These are phyloP conservation scores for Enchytraeus crypticus DNA, from an alignment of 2,888 invertebrate genomes.

Conservation along the genomic window DNA sequence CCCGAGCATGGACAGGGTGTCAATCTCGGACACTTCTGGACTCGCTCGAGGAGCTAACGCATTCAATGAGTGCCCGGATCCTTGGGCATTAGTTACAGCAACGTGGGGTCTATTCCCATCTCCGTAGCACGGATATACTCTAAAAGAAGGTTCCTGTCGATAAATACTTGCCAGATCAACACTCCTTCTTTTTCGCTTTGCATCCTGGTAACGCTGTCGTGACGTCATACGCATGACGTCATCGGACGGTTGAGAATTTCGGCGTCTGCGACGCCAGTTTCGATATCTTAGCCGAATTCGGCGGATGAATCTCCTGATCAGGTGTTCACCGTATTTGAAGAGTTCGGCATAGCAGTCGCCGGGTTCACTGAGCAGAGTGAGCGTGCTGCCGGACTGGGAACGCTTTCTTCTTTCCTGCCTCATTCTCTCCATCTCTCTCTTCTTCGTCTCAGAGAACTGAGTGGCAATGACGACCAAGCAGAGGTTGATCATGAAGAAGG, in stretches of 20 bases:
- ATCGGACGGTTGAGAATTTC: not conserved
- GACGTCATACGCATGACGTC: too few species aligned
- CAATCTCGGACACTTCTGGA: too few species aligned
- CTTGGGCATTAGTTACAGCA: too few species aligned
- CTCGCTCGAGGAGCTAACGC: not conserved
- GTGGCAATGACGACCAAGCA: conserved; percentile 99
- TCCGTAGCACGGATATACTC: too few species aligned
- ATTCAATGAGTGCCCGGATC: too few species aligned
- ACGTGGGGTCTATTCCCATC: too few species aligned
- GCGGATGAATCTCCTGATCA: conserved; percentile 79
- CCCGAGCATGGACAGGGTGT: not conserved
- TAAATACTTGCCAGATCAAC: too few species aligned
- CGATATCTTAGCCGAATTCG: conserved; percentile 51
- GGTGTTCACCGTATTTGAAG: conserved; percentile 89
- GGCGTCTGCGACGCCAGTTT: not conserved
- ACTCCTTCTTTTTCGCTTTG: too few species aligned
- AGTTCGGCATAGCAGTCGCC: conserved; percentile 96
- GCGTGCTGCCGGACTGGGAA: conserved; percentile 80
- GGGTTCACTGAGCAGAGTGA: conserved; percentile 70
- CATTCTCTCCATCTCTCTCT: conserved; percentile 98
- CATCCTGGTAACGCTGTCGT: too few species aligned
- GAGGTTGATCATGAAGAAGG: conserved; percentile 99
- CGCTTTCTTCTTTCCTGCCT: conserved; percentile 73
- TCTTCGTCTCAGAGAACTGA: conserved; percentile 98
- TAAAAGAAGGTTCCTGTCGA: too few species aligned